Evolutionary conservation across 2,888 invertebrate genomes (phyloP).

Genomic region (Caenorhabditis sp.): DNA sequence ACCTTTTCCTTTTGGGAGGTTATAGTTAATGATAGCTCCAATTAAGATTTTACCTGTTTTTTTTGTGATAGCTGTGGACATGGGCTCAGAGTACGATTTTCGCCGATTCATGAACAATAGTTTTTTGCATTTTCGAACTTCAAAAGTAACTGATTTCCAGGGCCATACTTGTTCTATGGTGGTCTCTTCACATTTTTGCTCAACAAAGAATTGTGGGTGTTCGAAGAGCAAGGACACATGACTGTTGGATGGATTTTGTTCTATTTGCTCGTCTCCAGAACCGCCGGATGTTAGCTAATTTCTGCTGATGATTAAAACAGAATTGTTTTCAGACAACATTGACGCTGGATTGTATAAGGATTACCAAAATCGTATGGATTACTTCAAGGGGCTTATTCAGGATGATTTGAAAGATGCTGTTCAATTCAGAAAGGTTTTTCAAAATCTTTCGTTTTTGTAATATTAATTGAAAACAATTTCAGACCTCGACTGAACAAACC

Average conservation of each 20-base stretch:
- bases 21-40: too few species aligned
- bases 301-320: too few species aligned
- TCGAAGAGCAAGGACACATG: conserved; percentile 82
- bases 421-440: conserved; percentile 66
- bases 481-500: conserved; percentile 61
- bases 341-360: conserved; percentile 59
- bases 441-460: neutral
- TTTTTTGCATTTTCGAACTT: too few species aligned
- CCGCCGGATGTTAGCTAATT: conserved; percentile 59
- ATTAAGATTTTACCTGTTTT: too few species aligned
- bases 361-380: conserved; percentile 57
- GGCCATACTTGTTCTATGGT: conserved; percentile 87
- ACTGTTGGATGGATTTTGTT: conserved; percentile 63
- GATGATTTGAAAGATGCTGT: conserved; percentile 69
- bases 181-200: conserved; percentile 84
- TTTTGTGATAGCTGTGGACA: too few species aligned
- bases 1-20: too few species aligned
- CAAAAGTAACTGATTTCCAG: too few species aligned
- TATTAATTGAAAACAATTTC: conserved; percentile 12
- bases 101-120: too few species aligned
- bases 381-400: conserved; percentile 64
- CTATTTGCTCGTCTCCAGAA: conserved; percentile 63
- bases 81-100: too few species aligned
- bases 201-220: conserved; percentile 91
- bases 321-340: conserved; percentile 58